Base-by-base conservation (phyloP, 2,113 vertebrate genomes). In the Tonatia bakeri region DNA sequence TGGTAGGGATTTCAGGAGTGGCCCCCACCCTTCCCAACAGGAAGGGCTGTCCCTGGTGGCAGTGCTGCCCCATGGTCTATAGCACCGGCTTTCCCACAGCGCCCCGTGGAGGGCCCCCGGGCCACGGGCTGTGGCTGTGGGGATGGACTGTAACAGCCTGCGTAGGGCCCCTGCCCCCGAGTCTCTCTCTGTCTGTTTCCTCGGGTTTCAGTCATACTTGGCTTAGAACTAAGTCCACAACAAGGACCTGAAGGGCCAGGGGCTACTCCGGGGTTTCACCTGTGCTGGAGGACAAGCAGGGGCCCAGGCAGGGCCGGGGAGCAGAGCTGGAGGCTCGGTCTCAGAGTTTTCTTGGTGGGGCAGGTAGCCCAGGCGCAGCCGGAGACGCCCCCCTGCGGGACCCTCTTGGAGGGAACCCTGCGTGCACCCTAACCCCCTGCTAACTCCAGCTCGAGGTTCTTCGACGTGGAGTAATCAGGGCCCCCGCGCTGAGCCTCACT, bases 301-400 rank as follows among this genome's bases (percentile, higher is more conserved):
- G 22, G 19, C 0, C 43, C 6, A 0, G 33, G 36, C 5, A 3
- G 15, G 16, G 52, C 16, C 16, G 20, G 50, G 50, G 5, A 7
- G 5, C n/a, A 0, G 47, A 45, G 7, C 7, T 1, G 8, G 33
- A 31, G 28, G 43, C 3, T 47, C 4, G 43, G 31, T 33, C 40
- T 1, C 3, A 4, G 5, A 0, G n/a, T n/a, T 5, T 36, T 13
- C 43, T 12, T 0, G 12, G 26, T 0, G 5, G 40, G 24, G 31
- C 72, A 1, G 59, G 47, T 10, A 13, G 65, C 64, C 38, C 20
- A 36, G 38, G 22, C 47, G 14, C 45, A 14, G 19, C 47, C 22
- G 19, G 33, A 36, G 12, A 15, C 15, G 76, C 33, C 15, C 76
- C 20, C 7, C 31, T 13, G 4, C 1, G 1, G 45, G 65, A 12